Base-by-base conservation (phyloP, 2,113 vertebrate species). In the Hypocryptadius cinnamomeus region DNA sequence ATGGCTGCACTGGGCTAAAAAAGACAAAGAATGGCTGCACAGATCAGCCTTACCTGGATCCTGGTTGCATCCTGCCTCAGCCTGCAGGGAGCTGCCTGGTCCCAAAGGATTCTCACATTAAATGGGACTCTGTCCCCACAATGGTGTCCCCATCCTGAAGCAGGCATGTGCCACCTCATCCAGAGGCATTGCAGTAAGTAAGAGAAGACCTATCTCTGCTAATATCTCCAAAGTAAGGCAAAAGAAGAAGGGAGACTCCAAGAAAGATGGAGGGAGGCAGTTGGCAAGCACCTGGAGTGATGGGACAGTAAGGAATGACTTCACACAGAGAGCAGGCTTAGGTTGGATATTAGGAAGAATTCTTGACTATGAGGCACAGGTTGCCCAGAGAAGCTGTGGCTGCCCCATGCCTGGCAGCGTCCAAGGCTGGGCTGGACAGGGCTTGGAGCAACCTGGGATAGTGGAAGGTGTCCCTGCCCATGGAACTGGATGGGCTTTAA, bases 391-490 rank as follows among this genome's bases (percentile, higher is more conserved):
- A 5, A 69, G 40, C 21, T 61, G 30, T 54, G n/a, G 15, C 22
- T 24, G 71, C 31, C 25, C 25, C 54, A 69, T 23, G 2, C 56
- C 56, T 77, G 56, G 35, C 1, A 69, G 48, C 33, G 35, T 17
- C 10, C 40, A 19, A 63, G 48, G 31, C 18, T 48, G 69, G 2
- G 12, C 0, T 53, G 47, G 54, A 35, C 0, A 0, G 21, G 35
- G 18, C 22, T 35, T 0, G 0, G 40, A 48, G 40, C 28, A 42
- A 3, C 2, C 47, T 76, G 54, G 25, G 7, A 2, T 40, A 4
- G 6, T 42, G 25, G 35, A 6, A 89, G 15, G 40, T 19, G 47
- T 23, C 18, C 25, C 54, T 82, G 40, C n/a, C 16, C 10, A 3
- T 8, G 21, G 35, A 42, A 13, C 9, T 17, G 11, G 21, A 13